A percentile compares a stretch with the other conserved stretches of the same genome.
phyloP scores from a whole-genome alignment of 1,140 invertebrate species.

The Bombus soroeensis region DNA sequence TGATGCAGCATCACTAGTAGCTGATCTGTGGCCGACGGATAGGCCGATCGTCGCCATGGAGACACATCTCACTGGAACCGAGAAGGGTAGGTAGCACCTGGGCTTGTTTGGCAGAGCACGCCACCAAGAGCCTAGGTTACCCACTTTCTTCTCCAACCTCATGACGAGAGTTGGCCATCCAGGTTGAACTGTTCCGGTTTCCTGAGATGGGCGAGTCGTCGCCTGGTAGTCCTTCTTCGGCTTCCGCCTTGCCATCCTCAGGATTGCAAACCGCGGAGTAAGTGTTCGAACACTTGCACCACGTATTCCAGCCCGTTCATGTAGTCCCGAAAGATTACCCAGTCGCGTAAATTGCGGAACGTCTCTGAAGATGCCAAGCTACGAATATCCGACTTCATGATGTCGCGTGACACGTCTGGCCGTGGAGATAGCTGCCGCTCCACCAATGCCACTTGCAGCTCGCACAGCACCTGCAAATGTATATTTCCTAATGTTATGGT shows the following conservation, averaged over 20 bases:
- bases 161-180: constrained; percentile 52
- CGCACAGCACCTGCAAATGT: constrained; percentile 83
- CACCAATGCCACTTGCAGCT: constrained; percentile 84
- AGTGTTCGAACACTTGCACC: constrained; percentile 83
- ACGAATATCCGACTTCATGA: constrained; percentile 84
- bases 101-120: constrained; percentile 21
- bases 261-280: constrained; percentile 71
- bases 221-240: constrained; percentile 70
- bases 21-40: constrained; percentile 23
- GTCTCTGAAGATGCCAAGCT: constrained; percentile 78
- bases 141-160: constrained; percentile 19
- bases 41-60: constrained; percentile 14
- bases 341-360: constrained; percentile 84
- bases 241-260: constrained; percentile 75
- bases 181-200: constrained; percentile 57
- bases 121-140: constrained; percentile 5
- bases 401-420: constrained; percentile 82
- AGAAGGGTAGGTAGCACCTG: constrained; percentile 2
- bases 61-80: constrained; percentile 22
- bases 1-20: neutral
- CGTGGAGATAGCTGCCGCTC: constrained; percentile 82
- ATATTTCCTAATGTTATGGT: neutral
- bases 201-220: constrained; percentile 70
- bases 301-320: constrained; percentile 86
- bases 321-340: constrained; percentile 87